phyloP scores from a whole-genome alignment of 2,113 vertebrate genomes.

The Hymenochirus boettgeri region DNA sequence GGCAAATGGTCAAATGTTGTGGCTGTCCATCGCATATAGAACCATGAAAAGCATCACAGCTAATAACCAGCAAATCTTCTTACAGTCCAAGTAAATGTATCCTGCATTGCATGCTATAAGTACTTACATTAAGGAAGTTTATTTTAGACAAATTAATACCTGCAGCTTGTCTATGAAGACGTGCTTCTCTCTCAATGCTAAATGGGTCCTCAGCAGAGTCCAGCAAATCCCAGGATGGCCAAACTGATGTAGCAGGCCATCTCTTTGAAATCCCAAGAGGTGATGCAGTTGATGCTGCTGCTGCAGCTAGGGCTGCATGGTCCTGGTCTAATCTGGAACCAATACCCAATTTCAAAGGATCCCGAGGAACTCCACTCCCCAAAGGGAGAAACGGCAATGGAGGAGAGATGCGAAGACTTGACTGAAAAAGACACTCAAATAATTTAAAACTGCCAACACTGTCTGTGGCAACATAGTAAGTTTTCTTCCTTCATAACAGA shows the following conservation, averaged over 20 bases:
- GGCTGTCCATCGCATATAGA: too few species aligned
- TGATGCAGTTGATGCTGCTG: conserved; percentile 66
- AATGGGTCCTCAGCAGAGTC: conserved; percentile 86
- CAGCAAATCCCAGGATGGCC: conserved; percentile 83
- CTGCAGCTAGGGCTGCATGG: conserved; percentile 74
- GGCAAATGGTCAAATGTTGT: too few species aligned
- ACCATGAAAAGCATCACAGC: background rate
- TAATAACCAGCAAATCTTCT: too few species aligned
- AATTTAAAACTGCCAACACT: too few species aligned
- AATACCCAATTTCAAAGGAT: conserved; percentile 75
- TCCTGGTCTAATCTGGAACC: conserved; percentile 82
- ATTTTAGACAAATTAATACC: conserved; percentile 56
- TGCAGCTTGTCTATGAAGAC: conserved; percentile 91
- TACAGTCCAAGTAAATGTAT: too few species aligned
- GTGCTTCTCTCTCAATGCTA: conserved; percentile 93
- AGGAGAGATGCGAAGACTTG: conserved; percentile 89
- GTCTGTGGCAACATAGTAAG: too few species aligned
- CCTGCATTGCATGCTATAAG: too few species aligned
- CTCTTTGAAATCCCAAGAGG: conserved; percentile 74
- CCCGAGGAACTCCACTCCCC: conserved; percentile 77
- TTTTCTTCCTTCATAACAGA: too few species aligned
- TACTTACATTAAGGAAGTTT: too few species aligned
- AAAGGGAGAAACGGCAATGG: conserved; percentile 85
- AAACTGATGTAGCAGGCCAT: conserved; percentile 84
- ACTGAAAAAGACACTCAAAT: conserved; percentile 58